phyloP scores from a whole-genome alignment of 1,140 invertebrate genomes.

The Globodera ellingtonae region DNA sequence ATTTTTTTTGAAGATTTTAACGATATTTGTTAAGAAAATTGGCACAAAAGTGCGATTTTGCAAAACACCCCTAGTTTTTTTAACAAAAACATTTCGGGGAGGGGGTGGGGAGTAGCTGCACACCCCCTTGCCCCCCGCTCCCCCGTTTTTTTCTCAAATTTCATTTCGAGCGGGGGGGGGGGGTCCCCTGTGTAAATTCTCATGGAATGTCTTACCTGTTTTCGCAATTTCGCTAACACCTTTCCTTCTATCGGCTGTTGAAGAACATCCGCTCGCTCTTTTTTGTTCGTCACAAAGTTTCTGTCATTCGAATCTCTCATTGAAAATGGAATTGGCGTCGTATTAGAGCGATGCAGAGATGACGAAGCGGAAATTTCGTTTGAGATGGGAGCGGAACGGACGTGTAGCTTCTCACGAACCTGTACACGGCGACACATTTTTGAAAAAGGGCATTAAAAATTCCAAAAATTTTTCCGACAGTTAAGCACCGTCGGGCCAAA shows the following conservation, averaged over 20 bases:
- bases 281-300: neutral
- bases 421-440: neutral
- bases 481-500: too few species aligned
- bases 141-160: too few species aligned
- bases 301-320: neutral
- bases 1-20: too few species aligned
- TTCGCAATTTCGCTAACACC: neutral
- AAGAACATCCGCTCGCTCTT: neutral
- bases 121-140: too few species aligned
- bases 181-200: too few species aligned
- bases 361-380: neutral
- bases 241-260: neutral
- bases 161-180: too few species aligned
- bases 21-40: neutral
- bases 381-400: neutral
- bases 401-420: neutral
- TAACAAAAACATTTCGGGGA: neutral
- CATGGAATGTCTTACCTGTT: neutral
- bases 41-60: neutral
- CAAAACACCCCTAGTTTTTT: neutral
- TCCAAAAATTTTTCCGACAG: neutral
- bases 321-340: constrained; percentile 1
- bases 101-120: too few species aligned
- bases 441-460: neutral
- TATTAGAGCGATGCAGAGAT: constrained; percentile 10